phyloP scores from a whole-genome alignment of 2,113 vertebrate genomes.

The Mustela nigripes region DNA sequence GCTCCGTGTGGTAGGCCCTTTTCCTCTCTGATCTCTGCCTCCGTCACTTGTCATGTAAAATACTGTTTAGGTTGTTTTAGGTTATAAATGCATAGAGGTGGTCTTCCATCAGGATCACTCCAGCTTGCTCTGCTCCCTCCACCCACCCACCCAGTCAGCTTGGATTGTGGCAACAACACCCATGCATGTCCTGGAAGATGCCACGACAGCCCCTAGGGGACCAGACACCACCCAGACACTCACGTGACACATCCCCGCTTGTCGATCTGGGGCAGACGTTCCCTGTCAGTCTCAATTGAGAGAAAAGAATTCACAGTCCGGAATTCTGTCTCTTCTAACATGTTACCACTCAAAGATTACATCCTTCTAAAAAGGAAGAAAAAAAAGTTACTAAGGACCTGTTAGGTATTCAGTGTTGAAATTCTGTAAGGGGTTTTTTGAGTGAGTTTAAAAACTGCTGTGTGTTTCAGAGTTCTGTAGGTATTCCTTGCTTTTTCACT shows the following conservation, averaged over 20 bases:
- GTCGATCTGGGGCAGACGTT: too few relatives aligned
- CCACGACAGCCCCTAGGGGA: rapidly evolving
- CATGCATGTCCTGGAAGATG: neutral
- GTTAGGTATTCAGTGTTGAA: neutral
- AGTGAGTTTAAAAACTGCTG: neutral
- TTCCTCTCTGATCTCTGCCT: neutral
- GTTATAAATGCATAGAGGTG: neutral
- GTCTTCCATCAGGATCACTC: neutral
- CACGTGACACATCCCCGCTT: neutral
- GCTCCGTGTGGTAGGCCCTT: neutral
- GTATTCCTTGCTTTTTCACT: neutral
- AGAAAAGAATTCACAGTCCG: neutral
- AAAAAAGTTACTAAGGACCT: neutral
- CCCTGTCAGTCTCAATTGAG: too few relatives aligned
- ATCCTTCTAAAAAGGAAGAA: neutral
- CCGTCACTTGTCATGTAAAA: neutral
- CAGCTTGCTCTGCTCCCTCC: rapidly evolving
- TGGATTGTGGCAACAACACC: neutral
- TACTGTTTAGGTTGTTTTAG: too few relatives aligned
- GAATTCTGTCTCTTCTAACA: neutral
- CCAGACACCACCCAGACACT: rapidly evolving
- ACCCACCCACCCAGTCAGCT: neutral
- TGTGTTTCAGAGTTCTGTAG: neutral
- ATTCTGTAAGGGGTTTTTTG: neutral
- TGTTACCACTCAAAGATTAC: too few relatives aligned